Evolutionary conservation across 2,113 vertebrate genomes (phyloP), one percentile per base, ranked within the genome.

Genomic region (Poeciliopsis retropinna): DNA sequence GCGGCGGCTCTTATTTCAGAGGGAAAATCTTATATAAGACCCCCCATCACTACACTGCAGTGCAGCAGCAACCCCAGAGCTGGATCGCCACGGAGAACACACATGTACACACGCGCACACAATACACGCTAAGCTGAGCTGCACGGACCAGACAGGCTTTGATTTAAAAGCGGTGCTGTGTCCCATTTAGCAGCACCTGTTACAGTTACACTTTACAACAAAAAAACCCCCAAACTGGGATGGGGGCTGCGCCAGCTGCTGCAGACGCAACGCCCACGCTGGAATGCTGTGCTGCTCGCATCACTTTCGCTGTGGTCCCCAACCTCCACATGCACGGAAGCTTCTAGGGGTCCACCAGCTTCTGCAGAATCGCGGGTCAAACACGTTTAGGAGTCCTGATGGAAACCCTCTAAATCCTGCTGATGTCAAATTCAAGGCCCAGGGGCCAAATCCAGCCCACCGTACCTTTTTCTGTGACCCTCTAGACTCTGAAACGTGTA

Each of bases 21-120:
- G 77, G 81, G 87, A 86, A 84, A 85, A 79, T 89, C 84, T 92
- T 92, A 92, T 75, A 90, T 90, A 93, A 92, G 88, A 89, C 84
- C 82, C 86, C 65, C 82, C 82, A 64, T 87, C 76, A 79, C 79
- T 89, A 70, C 82, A 90, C 85, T 84, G 92, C 92, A 92, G 80
- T 92, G 92, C 91, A 92, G 90, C 87, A 90, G 84, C 84, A 87
- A 81, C 87, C 86, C 88, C 74, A 75, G 60, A 87, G 84, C 81
- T 78, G 63, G 47, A 70, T 80, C 76, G 73, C 78, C 30, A 68
- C 64, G 27, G 60, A 34, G 22, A 34, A 37, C 72, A 78, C 75
- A 72, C 70, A 39, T 34, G 31, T 51, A 9, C 64, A 51, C 60
- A 47, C 75, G 29, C 27, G 60, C 60, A 4, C 27, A 17, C 60